Evolutionary conservation across 1,140 invertebrate genomes (phyloP).

Genomic region (Apis mellifera): Amel_HAv3.1 CM009934.2:3284001-3284500

Average conservation of each 20-base stretch:
- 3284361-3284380: too few relatives aligned
- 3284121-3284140: slow-evolving; percentile 17
- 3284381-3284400: too few relatives aligned
- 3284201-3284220: background rate
- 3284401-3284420: background rate
- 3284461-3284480: background rate
- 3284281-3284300: too few relatives aligned
- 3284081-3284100: background rate
- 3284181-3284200: too few relatives aligned
- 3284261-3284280: background rate
- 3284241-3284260: background rate
- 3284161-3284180: slow-evolving; percentile 5
- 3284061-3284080: too few relatives aligned
- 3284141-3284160: slow-evolving; percentile 8
- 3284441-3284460: background rate
- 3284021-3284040: too few relatives aligned
- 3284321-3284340: too few relatives aligned
- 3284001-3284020: slow-evolving; percentile 44
- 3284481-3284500: slow-evolving; percentile 37
- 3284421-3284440: background rate
- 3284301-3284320: too few relatives aligned
- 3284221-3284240: background rate
- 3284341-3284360: too few relatives aligned
- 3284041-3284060: background rate
- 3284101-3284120: background rate